phyloP scores from a whole-genome alignment of 2,888 invertebrate genomes.

The Horisme vitalbata region DNA sequence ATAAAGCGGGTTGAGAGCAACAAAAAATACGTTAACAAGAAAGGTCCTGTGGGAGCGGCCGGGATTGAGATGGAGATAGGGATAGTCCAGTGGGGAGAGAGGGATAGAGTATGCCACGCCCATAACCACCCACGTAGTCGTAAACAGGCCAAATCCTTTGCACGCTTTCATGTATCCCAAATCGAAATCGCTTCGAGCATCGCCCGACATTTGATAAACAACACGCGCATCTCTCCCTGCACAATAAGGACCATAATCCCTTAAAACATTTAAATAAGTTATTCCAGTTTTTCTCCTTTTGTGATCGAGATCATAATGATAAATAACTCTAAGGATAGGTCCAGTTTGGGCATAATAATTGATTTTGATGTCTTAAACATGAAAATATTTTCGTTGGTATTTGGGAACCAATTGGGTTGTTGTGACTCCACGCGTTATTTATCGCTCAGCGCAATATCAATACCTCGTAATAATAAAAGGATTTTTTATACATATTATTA shows the following conservation, averaged over 20 bases:
- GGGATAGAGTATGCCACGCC: constrained; percentile 70
- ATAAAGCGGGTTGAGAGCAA: constrained; percentile 71
- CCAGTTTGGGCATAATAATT: constrained; percentile 77
- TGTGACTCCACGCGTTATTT: constrained; percentile 30
- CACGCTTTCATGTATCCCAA: constrained; percentile 82
- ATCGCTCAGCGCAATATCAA: constrained; percentile 18
- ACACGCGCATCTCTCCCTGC: constrained; percentile 48
- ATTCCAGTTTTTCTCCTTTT: constrained; percentile 75
- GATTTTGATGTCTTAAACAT: constrained; percentile 81
- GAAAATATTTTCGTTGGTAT: constrained; percentile 59
- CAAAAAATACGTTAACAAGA: constrained; percentile 81
- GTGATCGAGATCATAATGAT: constrained; percentile 79
- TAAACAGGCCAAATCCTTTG: constrained; percentile 83
- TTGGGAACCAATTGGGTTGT: constrained; percentile 43
- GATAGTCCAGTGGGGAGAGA: constrained; percentile 39
- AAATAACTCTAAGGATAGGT: constrained; percentile 78
- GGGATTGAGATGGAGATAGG: constrained; percentile 54
- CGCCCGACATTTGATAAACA: constrained; percentile 43
- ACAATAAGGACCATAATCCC: constrained; percentile 56
- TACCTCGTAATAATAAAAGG: neutral
- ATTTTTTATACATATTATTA: neutral
- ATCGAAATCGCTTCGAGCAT: constrained; percentile 78
- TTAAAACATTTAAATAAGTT: constrained; percentile 69
- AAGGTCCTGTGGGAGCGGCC: constrained; percentile 81
- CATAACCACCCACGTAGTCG: constrained; percentile 81